phyloP scores from a whole-genome alignment of 2,888 invertebrate species.

The Ferdinandea cuprea region DNA sequence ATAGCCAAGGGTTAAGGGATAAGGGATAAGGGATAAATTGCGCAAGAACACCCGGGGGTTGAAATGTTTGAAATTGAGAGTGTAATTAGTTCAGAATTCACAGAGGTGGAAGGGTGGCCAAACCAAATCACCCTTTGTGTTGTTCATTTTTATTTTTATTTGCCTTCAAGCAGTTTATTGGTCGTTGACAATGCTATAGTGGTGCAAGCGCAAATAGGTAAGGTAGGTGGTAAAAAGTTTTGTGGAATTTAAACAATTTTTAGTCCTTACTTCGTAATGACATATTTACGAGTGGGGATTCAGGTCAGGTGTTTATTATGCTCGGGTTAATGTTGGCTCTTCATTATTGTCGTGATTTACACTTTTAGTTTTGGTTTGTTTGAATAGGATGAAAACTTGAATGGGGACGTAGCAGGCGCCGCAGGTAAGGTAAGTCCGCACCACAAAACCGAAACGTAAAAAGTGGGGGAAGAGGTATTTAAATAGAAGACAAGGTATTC shows the following conservation, averaged over 20 bases:
- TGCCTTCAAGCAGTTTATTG: conserved; percentile 45
- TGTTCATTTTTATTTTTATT: conserved; percentile 15
- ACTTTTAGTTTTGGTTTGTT: background rate
- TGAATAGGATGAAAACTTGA: background rate
- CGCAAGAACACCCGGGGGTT: conserved; percentile 10
- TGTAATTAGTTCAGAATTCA: conserved; percentile 67
- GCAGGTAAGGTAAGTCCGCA: background rate
- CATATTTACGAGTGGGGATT: conserved; percentile 50
- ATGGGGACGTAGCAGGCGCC: background rate
- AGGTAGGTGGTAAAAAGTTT: conserved; percentile 41
- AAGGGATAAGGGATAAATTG: background rate
- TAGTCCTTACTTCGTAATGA: conserved; percentile 17
- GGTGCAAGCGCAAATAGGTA: conserved; percentile 42
- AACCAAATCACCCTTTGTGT: conserved; percentile 9
- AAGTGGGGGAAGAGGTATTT: background rate
- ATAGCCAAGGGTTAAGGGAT: conserved; percentile 17
- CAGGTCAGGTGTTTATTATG: conserved; percentile 61
- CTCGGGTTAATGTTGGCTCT: conserved; percentile 33
- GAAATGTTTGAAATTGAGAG: conserved; percentile 59
- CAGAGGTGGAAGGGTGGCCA: conserved; percentile 9
- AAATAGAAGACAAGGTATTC: background rate
- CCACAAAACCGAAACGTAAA: no score
- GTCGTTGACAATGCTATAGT: conserved; percentile 44
- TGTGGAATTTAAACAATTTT: conserved; percentile 59
- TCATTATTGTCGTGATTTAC: conserved; percentile 34